A percentile compares a stretch with the other conserved stretches of the same genome.
Conservation (phyloP, 2,797 vertebrate species). For the Onychomys torridus region DNA sequence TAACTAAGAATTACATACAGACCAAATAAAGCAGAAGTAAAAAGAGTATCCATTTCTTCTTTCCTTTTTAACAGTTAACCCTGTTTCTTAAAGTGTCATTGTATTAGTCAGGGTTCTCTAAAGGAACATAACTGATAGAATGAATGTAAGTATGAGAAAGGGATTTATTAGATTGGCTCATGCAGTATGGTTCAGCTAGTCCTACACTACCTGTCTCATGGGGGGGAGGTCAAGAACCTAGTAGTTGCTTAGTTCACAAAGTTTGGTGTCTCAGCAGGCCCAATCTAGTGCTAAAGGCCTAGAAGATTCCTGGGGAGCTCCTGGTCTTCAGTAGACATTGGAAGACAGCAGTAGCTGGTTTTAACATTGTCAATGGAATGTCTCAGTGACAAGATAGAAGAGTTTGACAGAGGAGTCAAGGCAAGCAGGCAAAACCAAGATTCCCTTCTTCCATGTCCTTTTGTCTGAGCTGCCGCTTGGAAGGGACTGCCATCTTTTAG, state of each 20-base stretch:
- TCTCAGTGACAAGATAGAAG: background rate
- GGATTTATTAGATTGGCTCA: background rate
- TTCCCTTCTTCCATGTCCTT: background rate
- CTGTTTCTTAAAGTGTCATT: background rate
- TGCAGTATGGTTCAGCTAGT: background rate
- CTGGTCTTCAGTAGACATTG: background rate
- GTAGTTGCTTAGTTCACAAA: background rate
- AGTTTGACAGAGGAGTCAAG: background rate
- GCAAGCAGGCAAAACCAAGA: background rate
- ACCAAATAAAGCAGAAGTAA: background rate
- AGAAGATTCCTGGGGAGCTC: background rate
- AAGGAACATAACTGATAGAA: background rate
- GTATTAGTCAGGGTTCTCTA: background rate
- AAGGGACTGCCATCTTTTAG: background rate
- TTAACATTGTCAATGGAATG: background rate
- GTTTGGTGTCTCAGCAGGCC: background rate
- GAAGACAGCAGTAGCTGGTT: background rate
- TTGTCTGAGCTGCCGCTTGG: background rate
- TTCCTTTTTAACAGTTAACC: background rate
- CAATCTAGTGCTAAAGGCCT: background rate
- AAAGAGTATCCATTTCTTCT: background rate
- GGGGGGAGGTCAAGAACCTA: background rate
- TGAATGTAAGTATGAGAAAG: background rate
- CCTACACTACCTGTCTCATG: background rate
- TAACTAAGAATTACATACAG: background rate